Percentiles rank a stretch among this genome's conserved stretches.
Conservation (phyloP, 2,888 invertebrate species). For the Polymixis lichenea region DNA sequence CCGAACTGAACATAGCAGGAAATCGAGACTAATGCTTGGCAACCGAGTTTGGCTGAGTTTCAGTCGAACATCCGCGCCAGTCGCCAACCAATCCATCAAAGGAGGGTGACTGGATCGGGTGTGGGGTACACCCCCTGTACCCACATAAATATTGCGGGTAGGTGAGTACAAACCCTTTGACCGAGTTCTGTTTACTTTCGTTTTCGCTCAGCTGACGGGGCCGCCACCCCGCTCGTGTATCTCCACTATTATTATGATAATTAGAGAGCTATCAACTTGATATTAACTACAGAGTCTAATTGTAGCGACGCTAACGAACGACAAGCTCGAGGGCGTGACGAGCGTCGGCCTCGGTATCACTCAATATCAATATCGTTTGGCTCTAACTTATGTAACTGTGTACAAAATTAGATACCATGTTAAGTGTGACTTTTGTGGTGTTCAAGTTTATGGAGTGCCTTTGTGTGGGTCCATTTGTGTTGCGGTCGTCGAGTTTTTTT, state of each 20-base stretch:
- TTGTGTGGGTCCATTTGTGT: conserved; percentile 47
- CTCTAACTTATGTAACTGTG: conserved; percentile 38
- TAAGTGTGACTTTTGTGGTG: conserved; percentile 25
- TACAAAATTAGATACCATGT: conserved; percentile 19
- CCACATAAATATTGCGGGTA: conserved; percentile 91
- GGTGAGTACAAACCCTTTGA: conserved; percentile 91
- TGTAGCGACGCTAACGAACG: conserved; percentile 67
- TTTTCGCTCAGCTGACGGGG: conserved; percentile 91
- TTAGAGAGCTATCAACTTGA: conserved; percentile 86
- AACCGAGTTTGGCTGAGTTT: conserved; percentile 85
- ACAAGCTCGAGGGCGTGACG: conserved; percentile 52
- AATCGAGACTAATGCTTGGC: conserved; percentile 86
- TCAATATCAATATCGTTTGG: conserved; percentile 47
- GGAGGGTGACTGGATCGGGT: conserved; percentile 88
- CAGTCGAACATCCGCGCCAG: conserved; percentile 88
- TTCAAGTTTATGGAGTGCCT: conserved; percentile 36
- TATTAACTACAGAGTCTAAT: conserved; percentile 78
- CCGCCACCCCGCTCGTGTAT: conserved; percentile 83
- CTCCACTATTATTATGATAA: conserved; percentile 89
- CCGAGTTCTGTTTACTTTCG: conserved; percentile 91
- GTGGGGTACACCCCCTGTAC: conserved; percentile 86
- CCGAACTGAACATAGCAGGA: conserved; percentile 81
- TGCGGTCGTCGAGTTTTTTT: conserved; percentile 64
- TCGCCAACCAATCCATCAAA: conserved; percentile 91
- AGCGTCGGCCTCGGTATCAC: conserved; percentile 38